Conservation (phyloP, 2,113 vertebrate genomes). For the Ceyx cyanopectus region DNA sequence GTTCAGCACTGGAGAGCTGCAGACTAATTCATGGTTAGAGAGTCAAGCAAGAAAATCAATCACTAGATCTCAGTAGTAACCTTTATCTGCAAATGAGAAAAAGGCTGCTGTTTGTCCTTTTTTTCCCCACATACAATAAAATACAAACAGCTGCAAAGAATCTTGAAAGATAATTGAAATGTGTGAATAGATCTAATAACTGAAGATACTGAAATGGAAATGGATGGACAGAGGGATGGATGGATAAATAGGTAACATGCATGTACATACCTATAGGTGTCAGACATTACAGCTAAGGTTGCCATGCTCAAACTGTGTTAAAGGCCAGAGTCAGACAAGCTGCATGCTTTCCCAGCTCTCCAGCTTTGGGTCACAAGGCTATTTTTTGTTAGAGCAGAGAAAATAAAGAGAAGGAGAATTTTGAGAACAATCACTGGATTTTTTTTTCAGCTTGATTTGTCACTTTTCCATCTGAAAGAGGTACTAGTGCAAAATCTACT, state of each 20-base stretch:
- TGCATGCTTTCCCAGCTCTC: not conserved
- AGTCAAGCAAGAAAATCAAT: conserved; percentile 37
- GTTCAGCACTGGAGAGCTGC: conserved; percentile 1
- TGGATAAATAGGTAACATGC: not conserved
- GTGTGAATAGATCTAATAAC: not conserved
- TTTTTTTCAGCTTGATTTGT: not conserved
- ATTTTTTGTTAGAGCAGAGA: not conserved
- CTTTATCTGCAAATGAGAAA: conserved; percentile 22
- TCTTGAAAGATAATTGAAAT: not conserved
- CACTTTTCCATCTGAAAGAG: not conserved
- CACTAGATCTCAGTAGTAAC: not conserved
- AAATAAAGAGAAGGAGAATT: not conserved
- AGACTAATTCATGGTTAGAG: not conserved
- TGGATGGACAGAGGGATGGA: not conserved
- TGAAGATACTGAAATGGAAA: not conserved
- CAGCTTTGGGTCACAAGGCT: not conserved
- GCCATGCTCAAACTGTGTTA: not conserved
- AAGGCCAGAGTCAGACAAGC: not conserved
- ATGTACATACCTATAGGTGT: not conserved
- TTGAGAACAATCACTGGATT: not conserved
- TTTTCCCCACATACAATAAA: not conserved
- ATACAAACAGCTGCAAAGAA: not conserved
- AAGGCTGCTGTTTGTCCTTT: not conserved
- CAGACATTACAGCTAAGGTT: not conserved
- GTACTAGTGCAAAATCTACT: not conserved